Evolutionary conservation across 2,888 invertebrate genomes (phyloP).

Genomic region (Xestia sexstrigata): DNA sequence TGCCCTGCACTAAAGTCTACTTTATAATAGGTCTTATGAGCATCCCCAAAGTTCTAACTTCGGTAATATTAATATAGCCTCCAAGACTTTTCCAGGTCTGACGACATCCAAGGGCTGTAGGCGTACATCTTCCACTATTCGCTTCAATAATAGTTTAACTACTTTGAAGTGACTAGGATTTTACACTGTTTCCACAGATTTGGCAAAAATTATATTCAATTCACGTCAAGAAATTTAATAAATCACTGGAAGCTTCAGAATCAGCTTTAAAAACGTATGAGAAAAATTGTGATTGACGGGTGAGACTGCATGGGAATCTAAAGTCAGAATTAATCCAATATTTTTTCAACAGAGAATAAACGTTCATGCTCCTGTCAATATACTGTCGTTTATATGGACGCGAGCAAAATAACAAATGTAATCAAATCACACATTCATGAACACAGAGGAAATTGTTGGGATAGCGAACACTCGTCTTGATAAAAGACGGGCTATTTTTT

Average conservation of each 20-base stretch:
- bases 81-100: background rate
- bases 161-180: constrained; percentile 10
- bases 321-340: background rate
- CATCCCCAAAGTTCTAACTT: constrained; percentile 12
- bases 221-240: constrained; percentile 25
- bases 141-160: constrained; percentile 6
- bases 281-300: constrained; percentile 6
- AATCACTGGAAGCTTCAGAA: constrained; percentile 2
- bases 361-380: constrained; percentile 31
- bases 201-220: constrained; percentile 7
- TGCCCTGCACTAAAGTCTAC: constrained; percentile 8
- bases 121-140: constrained; percentile 7
- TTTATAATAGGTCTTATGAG: constrained; percentile 25
- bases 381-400: background rate
- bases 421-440: constrained; percentile 48
- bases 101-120: constrained; percentile 8
- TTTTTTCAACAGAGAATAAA: constrained; percentile 10
- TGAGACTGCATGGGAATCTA: background rate
- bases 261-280: background rate
- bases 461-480: constrained; percentile 35
- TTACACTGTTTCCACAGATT: constrained; percentile 2
- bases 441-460: constrained; percentile 33
- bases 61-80: constrained; percentile 20
- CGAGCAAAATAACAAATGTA: constrained; percentile 12
- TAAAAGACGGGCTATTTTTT: constrained; percentile 54